A percentile compares a stretch with the other conserved stretches of the same genome.
Evolutionary conservation across 2,888 invertebrate genomes (phyloP).

Genomic region (Abrostola tripartita): DNA sequence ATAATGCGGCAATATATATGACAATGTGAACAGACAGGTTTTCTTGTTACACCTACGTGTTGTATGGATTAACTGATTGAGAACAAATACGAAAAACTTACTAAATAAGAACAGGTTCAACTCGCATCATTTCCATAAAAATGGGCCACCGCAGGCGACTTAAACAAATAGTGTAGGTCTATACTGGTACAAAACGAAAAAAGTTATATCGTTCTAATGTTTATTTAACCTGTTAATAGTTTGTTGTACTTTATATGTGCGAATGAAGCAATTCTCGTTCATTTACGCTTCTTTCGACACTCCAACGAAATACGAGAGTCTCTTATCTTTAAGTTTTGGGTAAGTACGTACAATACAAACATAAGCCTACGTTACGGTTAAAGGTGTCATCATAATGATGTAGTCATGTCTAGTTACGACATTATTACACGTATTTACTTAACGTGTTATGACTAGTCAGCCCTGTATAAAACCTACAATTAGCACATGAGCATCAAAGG

Average conservation of each 20-base stretch:
- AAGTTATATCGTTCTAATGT: neutral
- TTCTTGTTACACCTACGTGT: slow-evolving; percentile 21
- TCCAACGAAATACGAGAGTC: neutral
- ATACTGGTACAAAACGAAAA: neutral
- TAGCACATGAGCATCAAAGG: slow-evolving; percentile 29
- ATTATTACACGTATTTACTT: slow-evolving; percentile 25
- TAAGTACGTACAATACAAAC: slow-evolving; percentile 1
- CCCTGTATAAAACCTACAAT: slow-evolving; percentile 24
- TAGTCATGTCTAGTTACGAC: slow-evolving; percentile 2
- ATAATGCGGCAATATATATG: slow-evolving; percentile 6
- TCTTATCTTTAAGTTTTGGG: neutral
- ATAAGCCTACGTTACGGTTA: slow-evolving; percentile 13
- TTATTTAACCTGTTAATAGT: neutral
- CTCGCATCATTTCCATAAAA: neutral
- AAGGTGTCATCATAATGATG: slow-evolving; percentile 6
- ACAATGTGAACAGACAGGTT: neutral
- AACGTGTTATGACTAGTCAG: slow-evolving; percentile 8
- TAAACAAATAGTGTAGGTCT: slow-evolving; percentile 11
- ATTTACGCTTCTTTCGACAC: neutral
- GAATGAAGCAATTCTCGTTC: neutral
- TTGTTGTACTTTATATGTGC: neutral
- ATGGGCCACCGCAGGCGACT: neutral
- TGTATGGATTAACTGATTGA: neutral
- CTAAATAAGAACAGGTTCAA: neutral
- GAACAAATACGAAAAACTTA: slow-evolving; percentile 2